Evolutionary conservation across 2,888 invertebrate genomes (phyloP), one percentile per base, ranked within the genome.

Genomic region (Parnassius mnemosyne): DNA sequence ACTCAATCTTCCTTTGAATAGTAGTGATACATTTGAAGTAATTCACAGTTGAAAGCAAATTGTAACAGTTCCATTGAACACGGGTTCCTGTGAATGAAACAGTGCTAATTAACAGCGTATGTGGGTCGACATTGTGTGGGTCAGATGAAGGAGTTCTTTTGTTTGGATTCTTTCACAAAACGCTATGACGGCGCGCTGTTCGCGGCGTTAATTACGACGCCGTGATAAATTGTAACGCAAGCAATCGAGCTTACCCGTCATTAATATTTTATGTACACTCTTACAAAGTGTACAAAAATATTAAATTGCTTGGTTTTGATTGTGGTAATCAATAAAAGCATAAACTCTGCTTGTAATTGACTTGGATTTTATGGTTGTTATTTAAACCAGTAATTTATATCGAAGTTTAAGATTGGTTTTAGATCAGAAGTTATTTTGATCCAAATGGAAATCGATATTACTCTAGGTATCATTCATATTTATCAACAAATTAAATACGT

Each of bases 101-200:
- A 66, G 72, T 74, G 79, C 78, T 82, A 89, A 89, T 89, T 87
- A 89, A 80, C 83, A 71, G 78, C 75, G 75, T 81, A 85, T 84
- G 83, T 85, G 77, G 81, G 80, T 77, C 82, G 82, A 80, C 75
- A 82, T 87, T 87, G 84, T 86, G 75, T 81, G 66, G 75, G 78
- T 84, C 80, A 77, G 77, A 84, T 85, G 81, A 89, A 88, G 79
- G 80, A 78, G 72, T 75, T 80, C 89, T 83, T 89, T 90, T 89
- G 70, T 69, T 52, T 13, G 46, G 72, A 68, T 87, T 81, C 71
- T 71, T 82, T 83, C 80, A 67, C 69, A 69, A 78, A 80, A 79
- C 68, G n/a, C 49, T 41, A 46, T 55, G n/a, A 55, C 54, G 25
- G 11, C 44, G 43, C 42, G 13, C 16, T 43, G 43, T 66, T 71